Evolutionary conservation across 2,113 vertebrate genomes (phyloP), one percentile per base, ranked within the genome.

Genomic region (Stegastes partitus): DNA sequence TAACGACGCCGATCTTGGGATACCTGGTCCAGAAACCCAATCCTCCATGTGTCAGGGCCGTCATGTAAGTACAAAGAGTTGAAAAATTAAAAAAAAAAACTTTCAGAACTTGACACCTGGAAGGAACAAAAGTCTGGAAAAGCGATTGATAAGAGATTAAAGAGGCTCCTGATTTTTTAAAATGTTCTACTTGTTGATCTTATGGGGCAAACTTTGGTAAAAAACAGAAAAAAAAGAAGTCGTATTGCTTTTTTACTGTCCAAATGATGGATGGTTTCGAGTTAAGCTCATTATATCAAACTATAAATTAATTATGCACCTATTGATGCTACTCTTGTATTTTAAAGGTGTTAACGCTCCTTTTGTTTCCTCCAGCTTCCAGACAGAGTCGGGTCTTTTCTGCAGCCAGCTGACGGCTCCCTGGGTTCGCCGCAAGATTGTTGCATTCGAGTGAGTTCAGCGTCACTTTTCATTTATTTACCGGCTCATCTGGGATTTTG

Each of bases 51-150:
- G 69, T 91, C 56, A 2, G 0, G 0, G 91, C 91, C 0, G 28
- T 90, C 61, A 88, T 92, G 91, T 92, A 74, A 88, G 91, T 73
- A 49, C 10, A 18, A 55, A 11, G 0, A 19, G 5, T 4, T 45
- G n/a, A n/a, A n/a, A n/a, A n/a, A n/a, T n/a, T n/a, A n/a, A n/a
- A n/a, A 11, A 12, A 45, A 28, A 3, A 28, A 28, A 28, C 26
- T 5, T 28, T 28, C 26, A 28, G 2, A 28, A 34, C 8, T 2
- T 9, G 31, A 9, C 6, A 34, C 8, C 31, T 34, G 10, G 31
- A 4, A 31, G 28, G 28, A 7, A 31, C 5, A 31, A 31, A 1
- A 31, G 28, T 1, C 28, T 5, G 28, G 4, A 31, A 34, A 34
- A 34, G 31, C 31, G 10, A 34, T 9, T 34, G 8, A 34, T 9